Evolutionary conservation across 2,888 invertebrate genomes (phyloP).

Genomic region (Chymomyza caudatula): DNA sequence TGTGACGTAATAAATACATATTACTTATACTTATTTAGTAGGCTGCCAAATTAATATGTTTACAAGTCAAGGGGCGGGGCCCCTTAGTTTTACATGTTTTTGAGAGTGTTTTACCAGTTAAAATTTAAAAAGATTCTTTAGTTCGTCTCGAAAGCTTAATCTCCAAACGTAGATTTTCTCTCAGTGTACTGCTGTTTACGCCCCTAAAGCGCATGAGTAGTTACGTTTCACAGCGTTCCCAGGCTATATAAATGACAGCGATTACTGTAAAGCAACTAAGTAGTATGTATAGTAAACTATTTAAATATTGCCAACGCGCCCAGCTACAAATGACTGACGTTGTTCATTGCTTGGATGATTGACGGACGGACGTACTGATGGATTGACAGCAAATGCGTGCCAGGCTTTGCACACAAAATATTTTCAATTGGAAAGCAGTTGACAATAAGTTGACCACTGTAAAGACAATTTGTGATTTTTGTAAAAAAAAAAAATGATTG

Average conservation of each 20-base stretch:
- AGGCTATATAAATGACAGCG: not conserved
- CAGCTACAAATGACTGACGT: not conserved
- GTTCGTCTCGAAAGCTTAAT: too few relatives aligned
- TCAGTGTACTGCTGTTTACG: not conserved
- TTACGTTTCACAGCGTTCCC: conserved; percentile 1
- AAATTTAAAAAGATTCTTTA: too few relatives aligned
- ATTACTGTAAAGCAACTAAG: not conserved
- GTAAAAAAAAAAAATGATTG: not conserved
- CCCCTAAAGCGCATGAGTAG: not conserved
- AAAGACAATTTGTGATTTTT: not conserved
- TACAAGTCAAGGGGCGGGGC: too few relatives aligned
- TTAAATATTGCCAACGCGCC: conserved; percentile 10
- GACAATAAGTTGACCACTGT: not conserved
- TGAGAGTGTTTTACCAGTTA: too few relatives aligned
- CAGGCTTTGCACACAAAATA: not conserved
- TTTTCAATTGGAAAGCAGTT: not conserved
- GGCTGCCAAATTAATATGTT: too few relatives aligned
- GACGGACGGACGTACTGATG: not conserved
- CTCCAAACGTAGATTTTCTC: too few relatives aligned
- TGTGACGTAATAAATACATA: too few relatives aligned
- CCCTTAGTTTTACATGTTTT: too few relatives aligned
- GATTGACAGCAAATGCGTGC: conserved; percentile 7
- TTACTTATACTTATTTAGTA: too few relatives aligned
- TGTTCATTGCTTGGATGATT: not conserved
- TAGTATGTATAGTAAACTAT: not conserved